Evolutionary conservation across 2,888 invertebrate genomes (phyloP), one percentile per base, ranked within the genome.

Genomic region (Pollenia labialis): DNA sequence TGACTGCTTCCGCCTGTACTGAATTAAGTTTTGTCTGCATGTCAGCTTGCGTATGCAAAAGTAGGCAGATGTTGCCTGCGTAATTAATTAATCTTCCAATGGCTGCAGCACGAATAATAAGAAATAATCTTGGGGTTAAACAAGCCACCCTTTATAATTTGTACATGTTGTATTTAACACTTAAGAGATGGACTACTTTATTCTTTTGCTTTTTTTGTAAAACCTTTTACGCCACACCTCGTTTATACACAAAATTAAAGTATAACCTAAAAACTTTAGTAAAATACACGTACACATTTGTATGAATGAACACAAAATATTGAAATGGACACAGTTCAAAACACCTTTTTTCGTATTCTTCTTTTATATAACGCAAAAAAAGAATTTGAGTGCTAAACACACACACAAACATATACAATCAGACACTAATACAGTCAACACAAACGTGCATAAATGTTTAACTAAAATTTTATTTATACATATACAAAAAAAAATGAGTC

Each of bases 251-350:
- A 56, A 14, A 74, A 72, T 54, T 71, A 18, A 90, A 90, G 88
- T 90, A 90, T 89, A 89, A 90, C 89, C 88, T 90, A 89, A 74
- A 76, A 79, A 60, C 11, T 75, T 66, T 18, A 23, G 46, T 56
- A 54, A 72, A 75, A 82, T 75, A 80, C 79, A 82, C 79, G 82
- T 80, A 83, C 82, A 58, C 56, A 80, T 86, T 64, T 71, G 48
- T 80, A 86, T 68, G 48, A 80, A 81, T 56, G 74, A 79, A 81
- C 32, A 75, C n/a, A 71, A 82, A 56, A 81, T 64, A 76, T 44
- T 68, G 44, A 76, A 76, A 86, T 82, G 71, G 42, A 81, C 64
- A 64, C 56, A 81, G 48, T 18, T 76, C 46, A 66, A 68, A 81
- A 66, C 42, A 62, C 80, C 64, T 72, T 56, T 69, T 80, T 54